Percentiles rank a stretch among this genome's conserved stretches.
phyloP scores from a whole-genome alignment of 2,113 vertebrate species.

The Herpetotheres cachinnans region DNA sequence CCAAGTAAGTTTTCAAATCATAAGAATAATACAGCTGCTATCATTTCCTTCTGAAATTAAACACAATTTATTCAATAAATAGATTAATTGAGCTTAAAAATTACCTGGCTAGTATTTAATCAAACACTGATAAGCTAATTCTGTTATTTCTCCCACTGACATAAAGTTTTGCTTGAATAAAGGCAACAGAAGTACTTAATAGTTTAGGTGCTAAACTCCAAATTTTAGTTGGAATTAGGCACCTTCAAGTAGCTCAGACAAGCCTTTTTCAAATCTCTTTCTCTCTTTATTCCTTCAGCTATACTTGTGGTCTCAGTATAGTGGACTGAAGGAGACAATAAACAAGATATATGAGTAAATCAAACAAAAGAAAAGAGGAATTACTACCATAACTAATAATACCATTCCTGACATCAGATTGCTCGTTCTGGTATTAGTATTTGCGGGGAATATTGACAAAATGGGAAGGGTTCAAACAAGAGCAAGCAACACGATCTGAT shows the following conservation, averaged over 20 bases:
- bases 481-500: neutral
- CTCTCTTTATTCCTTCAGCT: neutral
- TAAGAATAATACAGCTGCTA: constrained; percentile 11
- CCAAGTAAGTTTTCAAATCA: constrained; percentile 42
- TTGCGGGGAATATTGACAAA: neutral
- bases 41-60: neutral
- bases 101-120: neutral
- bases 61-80: neutral
- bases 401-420: neutral
- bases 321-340: neutral
- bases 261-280: neutral
- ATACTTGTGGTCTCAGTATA: neutral
- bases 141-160: neutral
- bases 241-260: neutral
- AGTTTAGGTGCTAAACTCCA: neutral
- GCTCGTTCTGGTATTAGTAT: neutral
- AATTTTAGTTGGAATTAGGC: neutral
- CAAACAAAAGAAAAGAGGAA: neutral
- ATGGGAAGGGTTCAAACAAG: neutral
- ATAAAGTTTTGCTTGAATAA: neutral
- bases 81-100: neutral
- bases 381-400: neutral
- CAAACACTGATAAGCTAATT: neutral
- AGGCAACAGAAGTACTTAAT: neutral
- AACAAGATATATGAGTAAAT: neutral